Base-by-base conservation (phyloP, 2,797 vertebrate species). In the Acomys russatus region DNA sequence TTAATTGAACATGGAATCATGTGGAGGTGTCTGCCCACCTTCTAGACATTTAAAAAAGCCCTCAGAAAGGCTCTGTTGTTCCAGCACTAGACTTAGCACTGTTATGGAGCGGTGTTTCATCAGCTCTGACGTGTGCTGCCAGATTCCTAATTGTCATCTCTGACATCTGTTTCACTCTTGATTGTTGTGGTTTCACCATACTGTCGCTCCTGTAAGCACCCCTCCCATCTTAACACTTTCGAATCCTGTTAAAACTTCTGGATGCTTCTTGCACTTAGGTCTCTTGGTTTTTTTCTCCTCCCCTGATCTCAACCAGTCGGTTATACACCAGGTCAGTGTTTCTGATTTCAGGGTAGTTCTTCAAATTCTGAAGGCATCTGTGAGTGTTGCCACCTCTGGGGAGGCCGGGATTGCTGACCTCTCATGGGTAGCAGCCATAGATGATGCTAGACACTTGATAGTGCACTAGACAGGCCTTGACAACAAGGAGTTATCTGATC, bases 31-130 rank as follows among this genome's bases (percentile, higher is more conserved):
- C 96, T 97, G 86, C 94, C 97, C 95, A 97, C 97, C 94, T 96
- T 96, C 96, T 94, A 97, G 94, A 94, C 92, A 96, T 96, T 98
- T 96, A 64, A 88, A 96, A 96, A 97, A 91, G 51, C 76, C 73
- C 76, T 59, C 9, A 38, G 18, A 93, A 79, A 92, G 51, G 83
- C 90, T 77, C 38, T 28, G 63, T 10, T 51, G 15, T 92, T 89
- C 78, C 77, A 54, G 68, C 64, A 35, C 38, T 61, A 84, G 74
- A 68, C 86, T 97, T 88, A n/a, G 74, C 88, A 63, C 54, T 51
- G 28, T 18, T 22, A 28, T 30, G 70, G 83, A 95, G 88, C 80
- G 92, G 73, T 51, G 6, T 64, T 10, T 71, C 64, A 51, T 51
- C 73, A 95, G 66, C 80, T 90, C 76, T 95, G 91, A 88, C n/a